phyloP scores from a whole-genome alignment of 2,797 vertebrate species.

The Helicolenus hilgendorfi region DNA sequence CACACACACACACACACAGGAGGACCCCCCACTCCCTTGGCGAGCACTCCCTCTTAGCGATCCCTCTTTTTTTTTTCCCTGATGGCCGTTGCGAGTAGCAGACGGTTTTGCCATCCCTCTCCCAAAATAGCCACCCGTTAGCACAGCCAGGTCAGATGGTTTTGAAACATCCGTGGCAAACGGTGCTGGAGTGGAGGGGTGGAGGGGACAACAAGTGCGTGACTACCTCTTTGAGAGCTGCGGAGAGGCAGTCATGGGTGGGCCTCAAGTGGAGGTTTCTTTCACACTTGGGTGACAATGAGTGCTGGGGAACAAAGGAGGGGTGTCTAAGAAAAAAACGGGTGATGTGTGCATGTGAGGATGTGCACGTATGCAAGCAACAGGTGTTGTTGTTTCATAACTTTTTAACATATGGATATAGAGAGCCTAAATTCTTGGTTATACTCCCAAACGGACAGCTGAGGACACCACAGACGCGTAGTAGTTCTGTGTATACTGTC shows the following conservation, averaged over 20 bases:
- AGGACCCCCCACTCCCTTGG: conserved; percentile 22
- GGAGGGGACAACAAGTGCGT: conserved; percentile 46
- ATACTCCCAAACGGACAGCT: background rate
- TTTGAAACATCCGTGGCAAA: conserved; percentile 89
- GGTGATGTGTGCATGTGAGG: background rate
- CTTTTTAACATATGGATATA: background rate
- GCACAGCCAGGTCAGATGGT: conserved; percentile 86
- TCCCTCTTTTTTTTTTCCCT: conserved; percentile 51
- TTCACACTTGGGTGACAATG: conserved; percentile 77
- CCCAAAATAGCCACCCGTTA: conserved; percentile 87
- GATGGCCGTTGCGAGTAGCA: conserved; percentile 70
- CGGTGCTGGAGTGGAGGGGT: conserved; percentile 56
- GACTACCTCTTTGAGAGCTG: conserved; percentile 39
- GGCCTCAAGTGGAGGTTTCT: conserved; percentile 68
- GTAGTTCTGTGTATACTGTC: too few species aligned
- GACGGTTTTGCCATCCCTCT: conserved; percentile 87
- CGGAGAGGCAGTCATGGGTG: conserved; percentile 51
- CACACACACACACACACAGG: conserved; percentile 12
- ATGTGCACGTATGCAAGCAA: background rate
- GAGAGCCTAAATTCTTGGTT: background rate
- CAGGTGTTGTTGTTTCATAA: conserved; percentile 37
- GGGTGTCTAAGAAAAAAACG: conserved; percentile 36
- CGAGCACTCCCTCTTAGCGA: conserved; percentile 50
- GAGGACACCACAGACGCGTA: too few species aligned
- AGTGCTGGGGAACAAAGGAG: conserved; percentile 56